A percentile compares a stretch with the other conserved stretches of the same genome.
These are phyloP conservation scores for Tachystola acroxantha DNA, from an alignment of 2,888 invertebrate species.

Conservation along the genomic window DNA sequence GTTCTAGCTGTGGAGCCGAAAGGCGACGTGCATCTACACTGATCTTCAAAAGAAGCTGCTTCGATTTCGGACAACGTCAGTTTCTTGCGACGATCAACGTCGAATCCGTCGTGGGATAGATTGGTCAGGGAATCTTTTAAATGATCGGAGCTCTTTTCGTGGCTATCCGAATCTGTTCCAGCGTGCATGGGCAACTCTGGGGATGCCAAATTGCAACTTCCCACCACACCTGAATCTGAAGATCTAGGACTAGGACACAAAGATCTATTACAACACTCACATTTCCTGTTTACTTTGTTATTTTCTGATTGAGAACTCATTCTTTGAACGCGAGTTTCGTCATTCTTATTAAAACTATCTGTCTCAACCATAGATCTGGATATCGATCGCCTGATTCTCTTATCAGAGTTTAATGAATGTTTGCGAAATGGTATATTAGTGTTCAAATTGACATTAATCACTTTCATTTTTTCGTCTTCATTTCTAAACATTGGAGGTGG, in stretches of 20 bases:
- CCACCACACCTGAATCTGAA: constrained; percentile 92
- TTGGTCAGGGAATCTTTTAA: constrained; percentile 43
- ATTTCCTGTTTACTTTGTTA: constrained; percentile 52
- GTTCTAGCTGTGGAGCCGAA: constrained; percentile 85
- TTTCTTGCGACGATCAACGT: constrained; percentile 47
- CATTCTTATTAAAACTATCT: constrained; percentile 47
- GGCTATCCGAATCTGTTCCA: constrained; percentile 56
- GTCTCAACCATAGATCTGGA: constrained; percentile 67
- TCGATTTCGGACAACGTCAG: constrained; percentile 78
- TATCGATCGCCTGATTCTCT: constrained; percentile 68
- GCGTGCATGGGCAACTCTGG: constrained; percentile 79
- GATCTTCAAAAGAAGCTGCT: constrained; percentile 81
- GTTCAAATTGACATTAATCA: constrained; percentile 62
- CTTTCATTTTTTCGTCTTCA: constrained; percentile 56
- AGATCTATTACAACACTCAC: constrained; percentile 80
- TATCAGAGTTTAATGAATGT: constrained; percentile 80
- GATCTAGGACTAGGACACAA: constrained; percentile 84
- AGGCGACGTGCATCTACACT: constrained; percentile 85
- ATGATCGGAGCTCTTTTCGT: constrained; percentile 46
- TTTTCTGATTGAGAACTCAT: constrained; percentile 70
- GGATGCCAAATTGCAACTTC: constrained; percentile 86
- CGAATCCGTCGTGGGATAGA: constrained; percentile 45
- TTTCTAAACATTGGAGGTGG: constrained; percentile 81
- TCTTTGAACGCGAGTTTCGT: constrained; percentile 46
- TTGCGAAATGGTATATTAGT: constrained; percentile 64